Percentiles rank a stretch among this genome's conserved stretches.
These are phyloP conservation scores for Perizoma flavofasciatum DNA, from an alignment of 2,888 invertebrate species.

Conservation along the genomic window DNA sequence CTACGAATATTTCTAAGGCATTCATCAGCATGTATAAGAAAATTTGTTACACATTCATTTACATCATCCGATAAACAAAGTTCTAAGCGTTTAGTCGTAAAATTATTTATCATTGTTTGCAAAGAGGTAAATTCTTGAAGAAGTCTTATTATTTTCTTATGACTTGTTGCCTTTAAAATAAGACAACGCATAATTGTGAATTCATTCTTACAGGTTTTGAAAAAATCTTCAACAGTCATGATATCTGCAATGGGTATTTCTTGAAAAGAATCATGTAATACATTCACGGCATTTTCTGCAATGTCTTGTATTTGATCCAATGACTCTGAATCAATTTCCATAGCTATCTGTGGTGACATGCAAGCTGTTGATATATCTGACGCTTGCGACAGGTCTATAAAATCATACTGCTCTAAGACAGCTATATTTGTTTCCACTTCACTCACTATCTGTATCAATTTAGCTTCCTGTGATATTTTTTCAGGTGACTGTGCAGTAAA, in stretches of 20 bases:
- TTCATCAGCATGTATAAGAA: conserved; percentile 55
- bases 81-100: conserved; percentile 50
- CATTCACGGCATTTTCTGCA: conserved; percentile 57
- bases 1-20: conserved; percentile 55
- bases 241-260: conserved; percentile 56
- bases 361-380: conserved; percentile 57
- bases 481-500: conserved; percentile 53
- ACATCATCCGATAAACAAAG: conserved; percentile 54
- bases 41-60: conserved; percentile 50
- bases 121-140: conserved; percentile 64
- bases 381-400: conserved; percentile 61
- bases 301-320: conserved; percentile 60
- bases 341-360: conserved; percentile 52
- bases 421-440: conserved; percentile 69
- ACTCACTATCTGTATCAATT: conserved; percentile 62
- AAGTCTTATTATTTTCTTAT: conserved; percentile 67
- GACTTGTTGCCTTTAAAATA: conserved; percentile 57
- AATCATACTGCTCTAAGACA: conserved; percentile 66
- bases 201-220: conserved; percentile 62
- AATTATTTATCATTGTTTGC: conserved; percentile 53
- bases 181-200: conserved; percentile 62
- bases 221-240: conserved; percentile 63
- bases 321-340: conserved; percentile 59
- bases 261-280: conserved; percentile 56
- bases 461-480: conserved; percentile 57